phyloP scores from a whole-genome alignment of 2,113 vertebrate species.

The Pristiophorus japonicus region DNA sequence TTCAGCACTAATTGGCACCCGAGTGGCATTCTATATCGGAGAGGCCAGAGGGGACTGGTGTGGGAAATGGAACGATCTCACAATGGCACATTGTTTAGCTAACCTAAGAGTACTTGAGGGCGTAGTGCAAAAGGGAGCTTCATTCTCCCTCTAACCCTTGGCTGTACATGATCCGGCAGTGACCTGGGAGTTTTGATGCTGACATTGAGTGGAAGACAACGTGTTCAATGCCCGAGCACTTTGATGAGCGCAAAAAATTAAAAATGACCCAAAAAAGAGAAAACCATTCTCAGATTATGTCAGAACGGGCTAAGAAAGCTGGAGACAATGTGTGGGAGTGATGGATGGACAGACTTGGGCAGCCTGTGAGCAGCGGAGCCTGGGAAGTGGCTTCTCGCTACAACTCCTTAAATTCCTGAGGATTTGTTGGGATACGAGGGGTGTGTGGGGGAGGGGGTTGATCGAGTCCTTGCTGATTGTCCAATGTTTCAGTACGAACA shows the following conservation, averaged over 20 bases:
- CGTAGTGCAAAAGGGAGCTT: background rate
- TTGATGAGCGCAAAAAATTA: background rate
- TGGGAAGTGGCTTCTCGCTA: background rate
- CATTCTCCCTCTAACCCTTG: background rate
- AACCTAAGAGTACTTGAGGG: background rate
- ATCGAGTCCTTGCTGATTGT: background rate
- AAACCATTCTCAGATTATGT: background rate
- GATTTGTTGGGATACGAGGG: background rate
- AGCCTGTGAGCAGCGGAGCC: background rate
- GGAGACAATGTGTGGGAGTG: slow-evolving; percentile 4
- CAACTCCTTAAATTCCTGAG: slow-evolving; percentile 32
- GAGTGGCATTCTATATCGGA: background rate
- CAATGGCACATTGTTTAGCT: background rate
- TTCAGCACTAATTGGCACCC: background rate
- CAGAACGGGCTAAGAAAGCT: background rate
- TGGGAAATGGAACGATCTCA: background rate
- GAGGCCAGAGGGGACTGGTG: background rate
- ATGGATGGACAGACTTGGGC: background rate
- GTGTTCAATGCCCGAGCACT: background rate
- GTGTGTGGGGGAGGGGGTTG: background rate
- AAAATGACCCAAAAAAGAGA: background rate
- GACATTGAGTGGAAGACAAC: background rate
- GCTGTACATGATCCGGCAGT: too few relatives aligned
- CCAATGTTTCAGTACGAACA: background rate
- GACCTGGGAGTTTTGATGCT: background rate